Base-by-base conservation (phyloP, 2,888 invertebrate species). In the Caenorhabditis auriculariae region DNA sequence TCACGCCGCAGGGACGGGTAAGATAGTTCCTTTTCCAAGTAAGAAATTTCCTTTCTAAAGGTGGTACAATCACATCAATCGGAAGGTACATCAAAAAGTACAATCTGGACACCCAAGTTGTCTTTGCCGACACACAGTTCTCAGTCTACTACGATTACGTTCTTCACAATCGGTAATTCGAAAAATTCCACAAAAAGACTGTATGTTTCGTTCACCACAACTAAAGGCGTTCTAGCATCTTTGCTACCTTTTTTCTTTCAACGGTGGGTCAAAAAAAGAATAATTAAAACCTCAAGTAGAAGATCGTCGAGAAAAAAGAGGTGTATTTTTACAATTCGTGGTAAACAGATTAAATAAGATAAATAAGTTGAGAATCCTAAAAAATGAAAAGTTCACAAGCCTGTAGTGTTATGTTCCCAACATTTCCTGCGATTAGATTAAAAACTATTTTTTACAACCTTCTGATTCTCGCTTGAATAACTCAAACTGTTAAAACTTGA, bases 1-100 rank as follows among this genome's bases (percentile, higher is more conserved):
- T 3, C 75, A 75, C 43, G 58, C 74, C 1, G 75, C 75, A 12
- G 76, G 76, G 21, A 75, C 75, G 17, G 71, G 71, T 52, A 7
- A 19, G 27, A 15, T 6, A n/a, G n/a, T n/a, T n/a, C n/a, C n/a
- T n/a, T n/a, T n/a, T 21, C 32, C 12, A n/a, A 2, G 15, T 15
- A 12, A 12, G 37, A 7, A 3, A 12, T 37, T 5, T 32, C 15
- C 41, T 3, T 28, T 29, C 12, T 44, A 4, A 19, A 59, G 72
- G 72, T 2, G 72, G 72, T 9, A 69, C 69, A 3, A 37, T 72
- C 3, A 62, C 69, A 1, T 72, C 72, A 9, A 57, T 69, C 15
- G 72, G 69, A 5, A 44, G 66, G 37, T 69, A 62, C 38, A 42
- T 50, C 3, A 59, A 60, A 41, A 69, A 69, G 24, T 69, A 72